Evolutionary conservation across 2,888 invertebrate genomes (phyloP), one percentile per base, ranked within the genome.

Genomic region (Orthonevra nobilis): DNA sequence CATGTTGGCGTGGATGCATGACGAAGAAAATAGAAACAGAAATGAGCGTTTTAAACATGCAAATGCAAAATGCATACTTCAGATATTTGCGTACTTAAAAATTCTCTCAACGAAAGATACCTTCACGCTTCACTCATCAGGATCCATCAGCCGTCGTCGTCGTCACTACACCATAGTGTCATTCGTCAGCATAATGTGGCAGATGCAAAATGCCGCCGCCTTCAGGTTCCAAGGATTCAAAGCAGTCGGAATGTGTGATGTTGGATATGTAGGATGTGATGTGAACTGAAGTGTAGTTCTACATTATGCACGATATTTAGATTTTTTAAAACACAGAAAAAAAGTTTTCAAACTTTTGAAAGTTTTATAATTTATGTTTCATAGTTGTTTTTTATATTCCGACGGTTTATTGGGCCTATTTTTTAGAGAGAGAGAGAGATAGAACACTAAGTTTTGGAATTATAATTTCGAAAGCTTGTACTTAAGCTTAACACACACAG

Each of bases 301-400:
- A 66, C 58, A 73, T 73, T 60, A 73, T 73, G 73, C 48, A 66
- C 20, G 50, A 66, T 66, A 66, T 66, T 50, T 66, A 52, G 42
- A 73, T 66, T 73, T 60, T 66, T n/a, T n/a, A n/a, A n/a, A n/a
- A n/a, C n/a, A n/a, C n/a, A n/a, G n/a, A n/a, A n/a, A n/a, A n/a
- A n/a, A n/a, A n/a, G n/a, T n/a, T n/a, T n/a, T n/a, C n/a, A n/a
- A n/a, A n/a, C n/a, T n/a, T n/a, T 50, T 15, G 63, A 63, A 72
- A 72, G 19, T 72, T 72, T 56, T 56, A 23, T 14, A 58, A 58
- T 64, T 58, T 64, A 64, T 38, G 58, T 23, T 58, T 42, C 50
- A 52, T 32, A 58, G 12, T 20, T 61, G 20, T 30, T 7, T 23
- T 34, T n/a, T 73, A 4, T n/a, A n/a, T n/a, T n/a, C 10, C 26